Evolutionary conservation across 2,797 vertebrate genomes (phyloP).

Genomic region (Chrysocyon brachyurus): DNA sequence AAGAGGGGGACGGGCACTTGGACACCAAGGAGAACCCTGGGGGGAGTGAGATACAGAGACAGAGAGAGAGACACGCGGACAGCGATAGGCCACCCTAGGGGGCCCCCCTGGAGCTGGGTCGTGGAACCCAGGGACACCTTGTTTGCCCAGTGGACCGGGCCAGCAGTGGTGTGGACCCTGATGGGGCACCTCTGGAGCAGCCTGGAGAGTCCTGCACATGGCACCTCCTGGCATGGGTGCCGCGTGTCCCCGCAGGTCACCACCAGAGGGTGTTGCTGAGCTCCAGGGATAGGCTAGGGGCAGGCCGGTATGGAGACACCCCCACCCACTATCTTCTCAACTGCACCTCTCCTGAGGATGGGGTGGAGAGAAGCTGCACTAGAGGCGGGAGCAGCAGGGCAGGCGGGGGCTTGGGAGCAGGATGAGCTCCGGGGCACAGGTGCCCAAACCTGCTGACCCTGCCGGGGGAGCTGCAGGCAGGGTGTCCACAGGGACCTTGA

Average conservation of each 20-base stretch:
- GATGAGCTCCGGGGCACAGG: too few species aligned
- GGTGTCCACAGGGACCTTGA: not conserved
- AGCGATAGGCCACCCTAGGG: not conserved
- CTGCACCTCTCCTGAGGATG: not conserved
- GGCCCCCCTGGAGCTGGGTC: not conserved
- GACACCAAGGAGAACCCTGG: not conserved
- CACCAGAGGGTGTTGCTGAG: not conserved
- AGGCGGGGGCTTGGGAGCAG: not conserved
- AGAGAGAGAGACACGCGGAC: not conserved
- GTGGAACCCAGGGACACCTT: not conserved
- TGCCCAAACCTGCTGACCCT: too few species aligned
- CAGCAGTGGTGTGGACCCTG: not conserved
- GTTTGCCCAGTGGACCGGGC: not conserved
- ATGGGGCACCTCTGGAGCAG: not conserved
- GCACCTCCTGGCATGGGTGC: not conserved
- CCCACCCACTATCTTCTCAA: too few species aligned
- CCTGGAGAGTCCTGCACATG: not conserved
- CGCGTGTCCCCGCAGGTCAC: not conserved
- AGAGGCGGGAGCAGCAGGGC: not conserved
- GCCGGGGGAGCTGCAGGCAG: not conserved
- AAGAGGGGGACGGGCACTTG: not conserved
- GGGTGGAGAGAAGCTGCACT: not conserved
- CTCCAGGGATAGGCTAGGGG: too few species aligned
- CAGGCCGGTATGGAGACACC: not conserved
- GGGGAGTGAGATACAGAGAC: too few species aligned